Evolutionary conservation across 2,113 vertebrate genomes (phyloP), one percentile per base, ranked within the genome.

Genomic region (Nansenia antarctica): DNA sequence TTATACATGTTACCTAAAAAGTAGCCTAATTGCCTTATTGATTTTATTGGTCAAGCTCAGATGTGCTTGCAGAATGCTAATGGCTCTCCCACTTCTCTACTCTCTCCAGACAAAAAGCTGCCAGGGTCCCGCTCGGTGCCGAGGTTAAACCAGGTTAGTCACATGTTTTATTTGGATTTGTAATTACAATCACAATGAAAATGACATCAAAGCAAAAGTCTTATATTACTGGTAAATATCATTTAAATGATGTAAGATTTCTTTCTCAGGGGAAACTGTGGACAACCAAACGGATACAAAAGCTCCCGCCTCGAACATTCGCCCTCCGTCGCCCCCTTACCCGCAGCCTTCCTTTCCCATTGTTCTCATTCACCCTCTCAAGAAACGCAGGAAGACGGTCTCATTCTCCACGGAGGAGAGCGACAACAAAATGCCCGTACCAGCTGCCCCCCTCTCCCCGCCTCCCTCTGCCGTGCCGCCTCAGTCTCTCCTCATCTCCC

Each of bases 341-440:
- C 90, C 83, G 0, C 87, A 88, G 0, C 74, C 89, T 24, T 88
- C 93, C 1, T 94, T 95, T n/a, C 88, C 93, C 7, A 80, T 93
- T 9, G 88, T 92, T 2, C 90, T 95, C 0, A 85, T 96, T 2
- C 95, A 95, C 0, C 95, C 95, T 14, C 94, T 96, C 69, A 96
- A 96, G 84, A 97, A 96, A 74, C 95, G 95, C 54, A 90, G 94
- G 77, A 96, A 95, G 90, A 96, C 94, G 0, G 94, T 96, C 65
- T 95, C 95, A 0, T 96, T 95, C 82, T 94, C 93, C 57, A 89
- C 91, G 0, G 70, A 85, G 8, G 91, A 93, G 11, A 90, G 86
- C 54, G 93, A 95, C 59, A 32, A 73, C 78, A 90, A 86, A 80
- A n/a, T 59, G 0, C 69, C 62, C 15, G 3, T 69, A 31, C 63